Evolutionary conservation across 2,888 invertebrate genomes (phyloP).

Genomic region (Oasisia sp.): DNA sequence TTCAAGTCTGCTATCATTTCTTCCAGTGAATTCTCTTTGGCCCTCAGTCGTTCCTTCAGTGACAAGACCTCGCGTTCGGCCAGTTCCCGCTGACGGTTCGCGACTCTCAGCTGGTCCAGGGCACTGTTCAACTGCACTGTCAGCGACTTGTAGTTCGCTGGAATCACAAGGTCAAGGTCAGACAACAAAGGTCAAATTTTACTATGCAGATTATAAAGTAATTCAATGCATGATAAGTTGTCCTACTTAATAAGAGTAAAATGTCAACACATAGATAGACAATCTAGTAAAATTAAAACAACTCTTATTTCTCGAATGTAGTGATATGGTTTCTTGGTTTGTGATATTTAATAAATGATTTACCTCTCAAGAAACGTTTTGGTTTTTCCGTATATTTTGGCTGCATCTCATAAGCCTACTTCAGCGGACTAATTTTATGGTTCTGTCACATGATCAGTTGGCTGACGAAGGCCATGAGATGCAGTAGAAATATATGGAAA

Average conservation of each 20-base stretch:
- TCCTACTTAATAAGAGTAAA: background rate
- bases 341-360: too few relatives aligned
- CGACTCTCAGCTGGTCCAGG: background rate
- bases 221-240: background rate
- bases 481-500: too few relatives aligned
- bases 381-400: too few relatives aligned
- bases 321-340: too few relatives aligned
- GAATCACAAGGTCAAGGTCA: background rate
- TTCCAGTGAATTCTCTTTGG: background rate
- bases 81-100: background rate
- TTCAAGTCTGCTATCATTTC: background rate
- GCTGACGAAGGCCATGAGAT: too few relatives aligned
- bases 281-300: too few relatives aligned
- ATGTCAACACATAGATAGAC: background rate
- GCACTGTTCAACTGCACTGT: background rate
- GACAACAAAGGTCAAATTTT: too few relatives aligned
- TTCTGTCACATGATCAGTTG: too few relatives aligned
- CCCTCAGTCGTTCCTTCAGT: slow-evolving; percentile 12
- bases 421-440: too few relatives aligned
- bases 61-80: background rate
- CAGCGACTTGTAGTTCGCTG: background rate
- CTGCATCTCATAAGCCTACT: too few relatives aligned
- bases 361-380: too few relatives aligned
- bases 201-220: background rate
- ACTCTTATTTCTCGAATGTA: too few relatives aligned